Evolutionary conservation across 1,140 invertebrate genomes (phyloP), one percentile per base, ranked within the genome.

Genomic region (Zaprionus ornatus): DNA sequence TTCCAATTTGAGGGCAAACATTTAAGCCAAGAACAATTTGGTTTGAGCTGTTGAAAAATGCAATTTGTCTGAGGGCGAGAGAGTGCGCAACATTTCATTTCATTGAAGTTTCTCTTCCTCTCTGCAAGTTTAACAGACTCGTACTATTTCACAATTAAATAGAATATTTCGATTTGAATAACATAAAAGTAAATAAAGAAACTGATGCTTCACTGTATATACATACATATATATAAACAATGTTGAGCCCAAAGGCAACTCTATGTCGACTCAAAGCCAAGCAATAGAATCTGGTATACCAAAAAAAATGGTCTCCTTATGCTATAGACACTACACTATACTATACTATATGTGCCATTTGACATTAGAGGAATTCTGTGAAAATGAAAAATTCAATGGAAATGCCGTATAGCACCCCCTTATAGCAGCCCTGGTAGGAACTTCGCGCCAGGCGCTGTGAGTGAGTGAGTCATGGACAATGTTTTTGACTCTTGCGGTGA

Each of bases 391-490:
- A 50, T 50, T 50, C 45, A 4, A 12, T 23, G 17, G 19, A 50
- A 59, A 23, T 13, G 13, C 32, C 32, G 21, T 40, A 23, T 21
- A 35, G 9, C n/a, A 17, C 17, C 27, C 25, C 32, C 17, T 12
- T 3, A 5, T 1, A 6, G 2, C 32, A 4, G 1, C 32, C 32
- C 23, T 17, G n/a, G n/a, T 12, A 2, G 37, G 25, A 55, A 55
- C 52, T 23, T 37, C 27, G 12, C 45, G 9, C 52, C 12, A 15
- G 40, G 40, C 65, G 40, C 37, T 19, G 48, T 35, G 52, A 25
- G 48, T 35, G 52, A n/a, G 32, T 76, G 74, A 76, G 68, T 76
- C 74, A 76, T 35, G 23, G 15, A 42, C 61, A 50, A 56, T 76
- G 74, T 76, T 76, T 71, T 76, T 71, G 60, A 62, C 37, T 64